Evolutionary conservation across 2,113 vertebrate genomes (phyloP), one percentile per base, ranked within the genome.

Genomic region (Lophura nycthemera): DNA sequence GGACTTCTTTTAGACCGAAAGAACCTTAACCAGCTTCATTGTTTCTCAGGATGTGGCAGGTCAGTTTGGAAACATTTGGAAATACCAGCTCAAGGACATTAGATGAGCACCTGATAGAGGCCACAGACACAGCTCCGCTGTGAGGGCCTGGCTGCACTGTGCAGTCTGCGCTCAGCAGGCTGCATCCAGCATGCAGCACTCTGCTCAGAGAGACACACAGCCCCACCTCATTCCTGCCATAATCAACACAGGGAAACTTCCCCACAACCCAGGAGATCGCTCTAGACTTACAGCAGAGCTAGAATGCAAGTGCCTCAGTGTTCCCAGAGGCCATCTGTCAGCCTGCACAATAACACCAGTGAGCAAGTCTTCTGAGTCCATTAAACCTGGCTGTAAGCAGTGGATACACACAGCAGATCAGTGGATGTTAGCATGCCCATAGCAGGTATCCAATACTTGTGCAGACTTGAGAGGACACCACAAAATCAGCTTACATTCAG

Each of bases 1-100:
- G 10, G 97, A 98, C 95, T 98, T 98, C 95, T 98, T 98, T 71
- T 97, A 98, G 80, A 97, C 98, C 27, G 97, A 97, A 93, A 98
- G 98, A 70, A 98, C 97, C n/a, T 97, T 97, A 73, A 98, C 97
- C 66, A 97, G 98, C 92, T 98, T 98, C 50, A 97, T 91, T 20
- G 96, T 98, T 81, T 98, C 96, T 82, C 24, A 27, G 30, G 97
- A 97, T 45, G 95, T 77, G 3, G 93, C 98, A 96, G 97, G 98
- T 95, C 98, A 98, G 90, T 97, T 98, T 98, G 16, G 95, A 57
- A 97, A 98, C 97, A 96, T 79, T 94, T 98, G 86, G 97, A 98
- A 95, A 97, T 97, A 66, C 98, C 97, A 1, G 97, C 98, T 54
- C 95, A 98, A 14, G 97, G 98, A 88, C 90, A 93, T n/a, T 95